Conservation (phyloP, 2,113 vertebrate species). For the Pitta sordida region DNA sequence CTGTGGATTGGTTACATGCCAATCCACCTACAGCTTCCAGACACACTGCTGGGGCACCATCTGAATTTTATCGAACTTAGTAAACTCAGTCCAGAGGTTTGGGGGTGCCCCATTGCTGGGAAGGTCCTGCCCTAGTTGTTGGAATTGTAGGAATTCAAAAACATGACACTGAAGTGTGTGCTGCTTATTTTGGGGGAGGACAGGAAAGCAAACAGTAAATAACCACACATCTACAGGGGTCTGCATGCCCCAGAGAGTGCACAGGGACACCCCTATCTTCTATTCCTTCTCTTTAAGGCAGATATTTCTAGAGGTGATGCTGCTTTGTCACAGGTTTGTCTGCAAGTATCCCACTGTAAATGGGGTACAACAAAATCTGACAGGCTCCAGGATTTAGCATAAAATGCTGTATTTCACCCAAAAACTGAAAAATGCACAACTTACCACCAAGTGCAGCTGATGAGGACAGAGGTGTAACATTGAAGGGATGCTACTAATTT, state of each 20-base stretch:
- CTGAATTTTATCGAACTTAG: background rate
- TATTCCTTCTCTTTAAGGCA: background rate
- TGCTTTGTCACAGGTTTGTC: background rate
- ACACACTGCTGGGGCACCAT: rapidly evolving
- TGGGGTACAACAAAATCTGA: background rate
- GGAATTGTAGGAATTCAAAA: background rate
- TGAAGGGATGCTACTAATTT: background rate
- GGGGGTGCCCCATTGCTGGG: background rate
- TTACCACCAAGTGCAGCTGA: background rate
- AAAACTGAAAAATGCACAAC: background rate
- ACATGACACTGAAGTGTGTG: rapidly evolving
- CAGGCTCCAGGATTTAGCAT: background rate
- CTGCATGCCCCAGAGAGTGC: background rate
- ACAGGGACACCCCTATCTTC: background rate
- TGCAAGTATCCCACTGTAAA: background rate
- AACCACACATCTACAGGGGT: rapidly evolving
- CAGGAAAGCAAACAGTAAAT: background rate
- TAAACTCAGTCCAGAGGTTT: background rate
- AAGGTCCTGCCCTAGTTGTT: background rate
- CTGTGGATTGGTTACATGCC: rapidly evolving
- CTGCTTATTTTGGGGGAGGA: background rate
- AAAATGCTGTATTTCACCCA: background rate
- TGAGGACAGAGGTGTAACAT: background rate
- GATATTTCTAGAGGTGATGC: background rate
- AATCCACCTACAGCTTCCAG: background rate